phyloP scores from a whole-genome alignment of 92 coral and sea anemone genomes.

The Porites divaricata region DNA sequence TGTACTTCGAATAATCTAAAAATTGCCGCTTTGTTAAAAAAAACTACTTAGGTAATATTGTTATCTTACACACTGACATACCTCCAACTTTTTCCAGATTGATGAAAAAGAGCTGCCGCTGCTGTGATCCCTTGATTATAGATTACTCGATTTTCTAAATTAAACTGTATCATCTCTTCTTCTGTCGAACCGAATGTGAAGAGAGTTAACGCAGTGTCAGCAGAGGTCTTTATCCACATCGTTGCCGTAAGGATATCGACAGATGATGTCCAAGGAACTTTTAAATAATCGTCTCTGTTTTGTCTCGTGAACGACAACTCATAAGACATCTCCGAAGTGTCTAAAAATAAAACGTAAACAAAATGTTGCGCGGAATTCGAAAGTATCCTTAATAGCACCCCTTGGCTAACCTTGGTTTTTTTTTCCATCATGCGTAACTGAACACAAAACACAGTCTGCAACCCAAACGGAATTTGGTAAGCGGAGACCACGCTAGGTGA shows the following conservation, averaged over 20 bases:
- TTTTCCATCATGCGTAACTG: too few relatives aligned
- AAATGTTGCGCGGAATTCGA: too few relatives aligned
- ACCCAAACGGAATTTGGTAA: too few relatives aligned
- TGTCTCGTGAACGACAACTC: constrained; percentile 12
- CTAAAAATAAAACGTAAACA: neutral
- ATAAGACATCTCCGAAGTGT: neutral
- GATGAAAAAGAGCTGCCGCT: neutral
- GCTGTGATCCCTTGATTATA: neutral
- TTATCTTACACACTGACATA: neutral
- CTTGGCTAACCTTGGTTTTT: too few relatives aligned
- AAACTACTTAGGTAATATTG: neutral
- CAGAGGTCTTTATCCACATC: neutral
- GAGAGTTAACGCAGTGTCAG: neutral
- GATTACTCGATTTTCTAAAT: neutral
- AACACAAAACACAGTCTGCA: too few relatives aligned
- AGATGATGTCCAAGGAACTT: neutral
- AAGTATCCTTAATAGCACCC: too few relatives aligned
- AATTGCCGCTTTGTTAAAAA: too few relatives aligned
- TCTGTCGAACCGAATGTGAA: neutral
- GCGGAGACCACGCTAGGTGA: too few relatives aligned
- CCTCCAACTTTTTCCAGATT: neutral
- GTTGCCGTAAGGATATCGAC: neutral
- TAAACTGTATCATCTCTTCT: neutral
- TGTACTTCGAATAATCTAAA: too few relatives aligned
- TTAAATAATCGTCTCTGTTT: neutral